Evolutionary conservation across 1,140 invertebrate genomes (phyloP), one percentile per base, ranked within the genome.

Genomic region (Euwallacea fornicatus): DNA sequence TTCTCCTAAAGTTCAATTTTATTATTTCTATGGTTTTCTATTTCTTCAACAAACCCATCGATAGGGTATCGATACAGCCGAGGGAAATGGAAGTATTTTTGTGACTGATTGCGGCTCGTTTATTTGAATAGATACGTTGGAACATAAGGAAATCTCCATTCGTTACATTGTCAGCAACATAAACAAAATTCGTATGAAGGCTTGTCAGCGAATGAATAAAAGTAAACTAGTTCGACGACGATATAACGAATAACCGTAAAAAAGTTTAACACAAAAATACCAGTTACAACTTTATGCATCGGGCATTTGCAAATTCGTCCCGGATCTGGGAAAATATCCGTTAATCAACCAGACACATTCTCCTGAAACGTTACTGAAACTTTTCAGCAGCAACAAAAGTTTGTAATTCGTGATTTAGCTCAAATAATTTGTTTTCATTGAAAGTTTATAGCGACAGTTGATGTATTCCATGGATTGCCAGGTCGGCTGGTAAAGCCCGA

Each of bases 351-450:
- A 61, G 59, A 61, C 59, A 61, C 42, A 61, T 61, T 61, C 42
- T 43, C 59, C n/a, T 61, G 59, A 61, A 61, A 61, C 33, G 59
- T 61, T 61, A 61, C 11, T 16, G 42, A 42, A 65, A 65, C 63
- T 65, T 65, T 55, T 42, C 44, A 55, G 50, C 55, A 58, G 55
- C 50, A 65, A 65, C 63, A 65, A 65, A 65, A 62, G 63, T 65
- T 65, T 65, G 15, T 65, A 65, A 65, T 65, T 65, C 63, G 63
- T 65, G 63, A 65, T 65, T 65, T 65, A 65, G 46, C 63, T 55
- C 46, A 44, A 65, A 66, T 66, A 66, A 66, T 66, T 66, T 66
- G 65, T 66, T 66, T 66, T 66, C 65, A 66, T 66, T 66, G 65
- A 66, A 66, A 66, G 11, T 66, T 66, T 66, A 66, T 59, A 13